Base-by-base conservation (phyloP, 2,113 vertebrate species). In the Corythornis madagascariensis region DNA sequence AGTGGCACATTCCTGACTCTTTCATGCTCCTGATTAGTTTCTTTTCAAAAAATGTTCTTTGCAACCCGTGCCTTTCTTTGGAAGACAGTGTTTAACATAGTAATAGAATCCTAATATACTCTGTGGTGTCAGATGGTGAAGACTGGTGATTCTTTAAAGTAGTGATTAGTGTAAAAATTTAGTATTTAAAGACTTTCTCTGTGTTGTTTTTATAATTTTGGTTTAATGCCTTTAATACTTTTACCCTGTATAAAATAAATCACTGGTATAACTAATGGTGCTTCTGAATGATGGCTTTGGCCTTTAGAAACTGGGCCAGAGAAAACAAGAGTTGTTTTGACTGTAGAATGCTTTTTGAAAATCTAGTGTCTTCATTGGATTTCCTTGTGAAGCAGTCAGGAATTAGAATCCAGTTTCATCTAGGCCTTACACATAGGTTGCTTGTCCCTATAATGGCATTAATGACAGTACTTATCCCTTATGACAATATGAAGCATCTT, bases 181-280 rank as follows among this genome's bases (percentile, higher is more conserved):
- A 80, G 43, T 78, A 80, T 67, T 66, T 81, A 38, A 80, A 75
- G 52, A 66, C 47, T 89, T 79, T 82, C 25, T 84, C 10, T 82
- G 31, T 87, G 38, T 80, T 61, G 42, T 47, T 90, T 75, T 61
- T 77, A 55, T 60, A 78, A 21, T 69, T 84, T 74, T 66, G 57
- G 78, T 86, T 92, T 52, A 80, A 73, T 77, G n/a, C 52, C 45
- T 95, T 94, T 92, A 87, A 90, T 94, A 48, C 48, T 28, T 45
- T 88, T 91, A 45, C 76, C 67, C 56, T 64, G 57, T 56, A 86
- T 85, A 75, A 87, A 90, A 95, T 86, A 93, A 85, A 88, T 88
- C 71, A 83, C 29, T 74, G 57, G 8, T 56, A 13, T 83, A 92
- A 90, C 91, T 89, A 65, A 60, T 78, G 67, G 61, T 48, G 42